Percentiles rank a stretch among this genome's conserved stretches.
Conservation (phyloP, 2,888 invertebrate species). For the Xestia sexstrigata region DNA sequence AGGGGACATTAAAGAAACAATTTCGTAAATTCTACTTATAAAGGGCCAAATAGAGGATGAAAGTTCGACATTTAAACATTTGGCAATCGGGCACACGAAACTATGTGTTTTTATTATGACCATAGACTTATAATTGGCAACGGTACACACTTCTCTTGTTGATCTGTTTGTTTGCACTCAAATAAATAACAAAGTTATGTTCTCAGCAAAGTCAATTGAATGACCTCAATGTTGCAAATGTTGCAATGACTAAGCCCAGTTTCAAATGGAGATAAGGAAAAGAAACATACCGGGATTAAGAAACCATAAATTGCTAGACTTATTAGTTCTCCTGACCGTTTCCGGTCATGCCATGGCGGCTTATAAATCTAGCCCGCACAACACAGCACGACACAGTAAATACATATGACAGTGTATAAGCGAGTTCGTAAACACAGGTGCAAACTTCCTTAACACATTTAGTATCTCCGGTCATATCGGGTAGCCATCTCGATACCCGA, state of each 20-base stretch:
- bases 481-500: neutral
- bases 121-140: slow-evolving; percentile 16
- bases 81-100: neutral
- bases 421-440: neutral
- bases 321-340: too few relatives aligned
- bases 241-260: neutral
- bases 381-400: neutral
- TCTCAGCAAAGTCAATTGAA: neutral
- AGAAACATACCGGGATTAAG: neutral
- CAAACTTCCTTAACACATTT: neutral
- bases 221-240: neutral
- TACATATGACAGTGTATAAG: neutral
- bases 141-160: neutral
- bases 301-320: too few relatives aligned
- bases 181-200: neutral
- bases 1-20: too few relatives aligned
- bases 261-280: neutral
- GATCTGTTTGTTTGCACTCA: neutral
- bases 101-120: neutral
- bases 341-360: too few relatives aligned
- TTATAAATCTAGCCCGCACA: neutral
- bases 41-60: too few relatives aligned
- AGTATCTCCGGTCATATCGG: neutral
- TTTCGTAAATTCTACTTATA: too few relatives aligned
- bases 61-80: too few relatives aligned